phyloP scores from a whole-genome alignment of 2,888 invertebrate species.

The Pyrrhopygopsis socrates region DNA sequence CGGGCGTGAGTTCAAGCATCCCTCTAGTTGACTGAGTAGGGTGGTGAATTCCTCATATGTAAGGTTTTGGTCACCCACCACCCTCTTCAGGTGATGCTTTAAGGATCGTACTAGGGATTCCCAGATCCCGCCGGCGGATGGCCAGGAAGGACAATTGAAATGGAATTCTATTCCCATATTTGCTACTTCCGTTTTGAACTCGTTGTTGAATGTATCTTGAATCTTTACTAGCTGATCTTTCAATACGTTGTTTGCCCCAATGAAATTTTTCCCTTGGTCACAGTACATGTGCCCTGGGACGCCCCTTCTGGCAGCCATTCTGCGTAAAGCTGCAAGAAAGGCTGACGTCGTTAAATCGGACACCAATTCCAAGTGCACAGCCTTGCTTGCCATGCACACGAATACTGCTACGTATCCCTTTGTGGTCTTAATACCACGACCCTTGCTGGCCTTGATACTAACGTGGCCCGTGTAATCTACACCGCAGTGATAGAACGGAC shows the following conservation, averaged over 20 bases:
- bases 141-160: not conserved
- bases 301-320: slow-evolving; percentile 36
- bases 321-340: not conserved
- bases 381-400: too few relatives aligned
- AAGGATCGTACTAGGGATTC: not conserved
- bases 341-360: not conserved
- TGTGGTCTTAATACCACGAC: not conserved
- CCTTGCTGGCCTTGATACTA: not conserved
- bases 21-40: not conserved
- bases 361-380: too few relatives aligned
- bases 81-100: not conserved
- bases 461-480: not conserved
- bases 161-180: not conserved
- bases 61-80: too few relatives aligned
- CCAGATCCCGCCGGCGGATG: not conserved
- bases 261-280: slow-evolving; percentile 34
- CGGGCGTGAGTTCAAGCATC: not conserved
- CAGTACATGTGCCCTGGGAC: slow-evolving; percentile 18
- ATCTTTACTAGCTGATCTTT: slow-evolving; percentile 5
- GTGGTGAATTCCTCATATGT: too few relatives aligned
- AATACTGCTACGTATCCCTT: too few relatives aligned
- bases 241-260: slow-evolving; percentile 17
- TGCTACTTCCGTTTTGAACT: not conserved
- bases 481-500: too few relatives aligned
- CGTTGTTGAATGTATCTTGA: not conserved